Evolutionary conservation across 2,888 invertebrate genomes (phyloP).

Genomic region (Ormyrus rosae): DNA sequence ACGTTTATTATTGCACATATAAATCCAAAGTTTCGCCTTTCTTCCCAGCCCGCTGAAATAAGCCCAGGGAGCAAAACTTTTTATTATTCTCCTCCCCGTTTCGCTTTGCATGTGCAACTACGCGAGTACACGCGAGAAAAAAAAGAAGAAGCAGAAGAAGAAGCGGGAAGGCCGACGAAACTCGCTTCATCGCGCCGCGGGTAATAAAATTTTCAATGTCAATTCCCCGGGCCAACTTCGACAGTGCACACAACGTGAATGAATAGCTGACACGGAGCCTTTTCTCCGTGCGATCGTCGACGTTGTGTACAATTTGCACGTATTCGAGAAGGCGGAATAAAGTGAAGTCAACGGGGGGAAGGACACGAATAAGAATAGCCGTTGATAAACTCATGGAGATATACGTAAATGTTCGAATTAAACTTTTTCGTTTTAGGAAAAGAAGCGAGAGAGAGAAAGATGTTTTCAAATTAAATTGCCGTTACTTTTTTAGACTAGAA

Average conservation of each 20-base stretch:
- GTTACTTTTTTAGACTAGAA: too few relatives aligned
- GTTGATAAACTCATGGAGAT: too few relatives aligned
- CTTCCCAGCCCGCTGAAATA: neutral
- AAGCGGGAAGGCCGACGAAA: neutral
- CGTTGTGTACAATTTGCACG: too few relatives aligned
- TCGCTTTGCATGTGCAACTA: neutral
- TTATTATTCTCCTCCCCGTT: neutral
- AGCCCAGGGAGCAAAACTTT: conserved; percentile 31
- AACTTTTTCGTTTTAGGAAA: too few relatives aligned
- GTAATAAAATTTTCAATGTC: conserved; percentile 37
- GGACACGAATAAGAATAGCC: too few relatives aligned
- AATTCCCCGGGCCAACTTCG: conserved; percentile 4
- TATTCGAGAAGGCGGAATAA: too few relatives aligned
- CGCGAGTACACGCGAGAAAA: neutral
- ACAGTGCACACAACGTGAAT: neutral
- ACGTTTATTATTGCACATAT: conserved; percentile 20
- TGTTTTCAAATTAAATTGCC: too few relatives aligned
- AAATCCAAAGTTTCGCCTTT: conserved; percentile 13
- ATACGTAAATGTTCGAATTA: too few relatives aligned
- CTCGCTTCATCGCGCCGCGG: neutral
- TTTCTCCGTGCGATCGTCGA: too few relatives aligned
- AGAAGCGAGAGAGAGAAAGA: too few relatives aligned
- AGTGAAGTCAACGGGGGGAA: too few relatives aligned
- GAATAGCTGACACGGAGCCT: too few relatives aligned
- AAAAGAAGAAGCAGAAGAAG: conserved; percentile 8